Conservation (phyloP, 2,797 vertebrate genomes). For the Enteromius radiatus region DNA sequence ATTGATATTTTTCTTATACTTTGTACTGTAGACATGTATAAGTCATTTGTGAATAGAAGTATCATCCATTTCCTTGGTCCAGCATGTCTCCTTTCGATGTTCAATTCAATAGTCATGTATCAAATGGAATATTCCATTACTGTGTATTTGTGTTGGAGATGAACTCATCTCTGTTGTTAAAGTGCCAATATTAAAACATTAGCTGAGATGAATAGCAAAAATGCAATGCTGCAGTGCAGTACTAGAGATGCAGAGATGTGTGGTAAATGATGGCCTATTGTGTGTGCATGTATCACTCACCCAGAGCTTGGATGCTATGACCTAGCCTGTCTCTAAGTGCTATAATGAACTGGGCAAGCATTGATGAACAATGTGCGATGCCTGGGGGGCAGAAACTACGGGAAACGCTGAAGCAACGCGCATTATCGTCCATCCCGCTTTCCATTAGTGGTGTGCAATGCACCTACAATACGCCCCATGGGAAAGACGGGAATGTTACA, state of each 20-base stretch:
- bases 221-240: slow-evolving; percentile 11
- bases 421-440: slow-evolving; percentile 51
- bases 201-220: slow-evolving; percentile 39
- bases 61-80: background rate
- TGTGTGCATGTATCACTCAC: slow-evolving; percentile 42
- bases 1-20: background rate
- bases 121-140: slow-evolving; percentile 30
- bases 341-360: slow-evolving; percentile 56
- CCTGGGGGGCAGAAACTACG: slow-evolving; percentile 51
- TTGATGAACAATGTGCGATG: slow-evolving; percentile 49
- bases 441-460: slow-evolving; percentile 59
- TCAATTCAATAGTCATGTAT: slow-evolving; percentile 31
- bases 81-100: slow-evolving; percentile 14
- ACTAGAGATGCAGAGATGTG: slow-evolving; percentile 28
- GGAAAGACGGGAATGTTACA: slow-evolving; percentile 50
- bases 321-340: slow-evolving; percentile 53
- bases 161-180: slow-evolving; percentile 42
- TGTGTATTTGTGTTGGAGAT: slow-evolving; percentile 46
- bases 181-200: slow-evolving; percentile 48
- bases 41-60: slow-evolving; percentile 23
- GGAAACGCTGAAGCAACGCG: slow-evolving; percentile 47
- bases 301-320: slow-evolving; percentile 34
- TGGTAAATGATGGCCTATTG: slow-evolving; percentile 37
- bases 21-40: background rate
- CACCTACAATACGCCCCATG: slow-evolving; percentile 56